Evolutionary conservation across 2,888 invertebrate species (phyloP).

Genomic region (Cyclophora albipunctata): DNA sequence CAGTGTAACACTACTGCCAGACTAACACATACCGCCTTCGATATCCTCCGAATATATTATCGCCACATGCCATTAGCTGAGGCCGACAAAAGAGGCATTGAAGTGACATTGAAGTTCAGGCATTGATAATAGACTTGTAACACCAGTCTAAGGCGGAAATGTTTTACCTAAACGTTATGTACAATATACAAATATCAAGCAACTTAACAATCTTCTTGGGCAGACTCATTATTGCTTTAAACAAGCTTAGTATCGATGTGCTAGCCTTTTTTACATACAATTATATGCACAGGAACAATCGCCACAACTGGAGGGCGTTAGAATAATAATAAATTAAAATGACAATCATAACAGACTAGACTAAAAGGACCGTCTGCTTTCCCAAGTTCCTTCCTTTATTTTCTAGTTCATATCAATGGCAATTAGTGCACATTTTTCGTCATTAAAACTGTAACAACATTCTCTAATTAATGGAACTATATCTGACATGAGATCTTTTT

Average conservation of each 20-base stretch:
- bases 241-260: constrained; percentile 30
- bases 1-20: no score
- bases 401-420: constrained; percentile 20
- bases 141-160: constrained; percentile 68
- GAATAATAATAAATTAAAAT: constrained; percentile 51
- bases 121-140: constrained; percentile 16
- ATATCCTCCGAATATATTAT: no score
- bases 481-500: constrained; percentile 50
- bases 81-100: no score
- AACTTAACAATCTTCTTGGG: constrained; percentile 34
- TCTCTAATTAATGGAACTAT: constrained; percentile 38
- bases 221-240: constrained; percentile 51
- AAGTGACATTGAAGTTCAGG: neutral
- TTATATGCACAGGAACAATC: constrained; percentile 1
- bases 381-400: constrained; percentile 27
- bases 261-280: constrained; percentile 24
- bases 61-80: no score
- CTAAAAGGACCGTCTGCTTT: constrained; percentile 51
- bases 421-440: constrained; percentile 18
- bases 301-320: constrained; percentile 12
- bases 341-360: constrained; percentile 62
- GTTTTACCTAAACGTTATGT: constrained; percentile 56
- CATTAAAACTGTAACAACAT: constrained; percentile 16
- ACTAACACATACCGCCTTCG: no score
- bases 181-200: constrained; percentile 70